These are phyloP conservation scores for Graptemys geographica DNA, from an alignment of 2,797 vertebrate species.

Conservation along the genomic window DNA sequence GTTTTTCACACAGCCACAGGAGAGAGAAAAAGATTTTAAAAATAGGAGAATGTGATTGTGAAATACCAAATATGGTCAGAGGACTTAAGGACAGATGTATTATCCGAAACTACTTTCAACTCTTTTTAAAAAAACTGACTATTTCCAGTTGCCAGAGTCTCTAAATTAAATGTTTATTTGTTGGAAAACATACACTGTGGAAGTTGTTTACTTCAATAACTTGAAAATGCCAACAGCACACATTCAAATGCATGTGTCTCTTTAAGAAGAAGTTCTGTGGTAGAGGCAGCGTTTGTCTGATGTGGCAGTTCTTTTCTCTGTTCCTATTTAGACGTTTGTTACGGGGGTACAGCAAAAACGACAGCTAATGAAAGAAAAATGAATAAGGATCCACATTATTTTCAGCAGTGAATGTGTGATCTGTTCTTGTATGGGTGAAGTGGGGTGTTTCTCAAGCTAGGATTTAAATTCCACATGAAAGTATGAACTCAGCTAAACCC, in stretches of 20 bases:
- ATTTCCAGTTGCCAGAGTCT: background rate
- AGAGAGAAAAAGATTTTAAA: conserved; percentile 28
- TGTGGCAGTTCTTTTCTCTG: background rate
- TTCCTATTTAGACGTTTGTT: conserved; percentile 9
- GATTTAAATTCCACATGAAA: conserved; percentile 30
- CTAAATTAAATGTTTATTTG: background rate
- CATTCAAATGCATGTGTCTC: background rate
- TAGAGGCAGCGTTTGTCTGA: conserved; percentile 1
- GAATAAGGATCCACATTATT: conserved; percentile 21
- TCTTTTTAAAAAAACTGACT: background rate
- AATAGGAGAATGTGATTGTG: background rate
- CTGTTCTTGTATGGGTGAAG: background rate
- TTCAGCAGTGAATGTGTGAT: background rate
- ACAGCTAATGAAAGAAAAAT: conserved; percentile 28
- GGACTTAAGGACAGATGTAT: background rate
- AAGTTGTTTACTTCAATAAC: background rate
- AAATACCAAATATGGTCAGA: conserved; percentile 15
- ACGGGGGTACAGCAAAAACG: conserved; percentile 4
- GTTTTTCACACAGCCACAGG: background rate
- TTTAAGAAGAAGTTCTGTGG: conserved; percentile 14
- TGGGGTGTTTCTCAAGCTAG: background rate
- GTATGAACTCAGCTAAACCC: background rate
- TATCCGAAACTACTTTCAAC: background rate
- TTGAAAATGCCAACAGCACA: background rate
- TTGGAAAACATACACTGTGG: background rate